Evolutionary conservation across 1,140 invertebrate species (phyloP), one percentile per base, ranked within the genome.

Genomic region (Thaumetopoea pityocampa): DNA sequence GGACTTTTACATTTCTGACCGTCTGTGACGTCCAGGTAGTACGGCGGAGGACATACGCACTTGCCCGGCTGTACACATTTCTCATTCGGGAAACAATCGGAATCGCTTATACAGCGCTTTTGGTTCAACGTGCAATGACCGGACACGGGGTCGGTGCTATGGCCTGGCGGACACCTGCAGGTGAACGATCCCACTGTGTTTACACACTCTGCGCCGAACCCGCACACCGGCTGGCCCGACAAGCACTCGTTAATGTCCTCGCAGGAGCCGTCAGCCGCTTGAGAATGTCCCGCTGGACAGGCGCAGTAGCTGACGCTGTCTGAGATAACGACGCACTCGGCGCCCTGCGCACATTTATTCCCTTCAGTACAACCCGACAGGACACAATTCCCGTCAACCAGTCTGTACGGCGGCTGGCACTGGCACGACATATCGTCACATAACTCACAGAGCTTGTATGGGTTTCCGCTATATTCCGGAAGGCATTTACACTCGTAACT

Each of bases 401-500:
- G 86, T 77, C 93, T 93, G 64, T 95, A 96, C 0, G 95, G 95
- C 12, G 93, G 90, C 68, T 94, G 92, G 66, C 95, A 96, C 55
- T 94, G 91, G 52, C 95, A 96, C 57, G 92, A 92, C 2, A 93
- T 89, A 19, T 90, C 93, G 67, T 90, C 92, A 64, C 94, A 96
- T 80, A 94, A 89, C 89, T 95, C 91, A 74, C 94, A 97, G 45
- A 92, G 85, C 7, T 90, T 88, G 66, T 94, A 96, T 4, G 94
- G 94, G 84, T 96, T 96, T n/a, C 94, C 94, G 60, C 93, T 93
- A 62, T 93, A 96, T 4, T 93, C 93, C 17, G 90, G 83, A 0
- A 94, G 93, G 67, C 96, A 98, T 58, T 94, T 93, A 63, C 95
- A 97, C 79, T 96, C 94, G 67, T 96, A 98, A 64, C 94, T 95